These are phyloP conservation scores for Corapipo altera DNA, from an alignment of 2,113 vertebrate species.

Conservation along the genomic window DNA sequence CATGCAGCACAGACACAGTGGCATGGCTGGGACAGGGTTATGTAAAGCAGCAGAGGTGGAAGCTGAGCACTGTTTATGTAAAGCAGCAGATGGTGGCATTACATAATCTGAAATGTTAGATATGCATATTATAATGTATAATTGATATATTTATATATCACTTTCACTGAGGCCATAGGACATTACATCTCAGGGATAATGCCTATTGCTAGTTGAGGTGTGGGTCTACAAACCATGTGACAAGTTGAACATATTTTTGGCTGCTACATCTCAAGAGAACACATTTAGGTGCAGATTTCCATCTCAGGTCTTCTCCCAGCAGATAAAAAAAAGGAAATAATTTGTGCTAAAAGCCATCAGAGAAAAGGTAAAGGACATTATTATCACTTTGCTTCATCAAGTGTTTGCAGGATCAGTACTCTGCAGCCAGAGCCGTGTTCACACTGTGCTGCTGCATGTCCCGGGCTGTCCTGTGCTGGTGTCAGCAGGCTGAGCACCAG, in stretches of 20 bases:
- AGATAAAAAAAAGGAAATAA: neutral
- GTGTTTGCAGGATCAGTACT: neutral
- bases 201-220: neutral
- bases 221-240: neutral
- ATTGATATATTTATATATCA: neutral
- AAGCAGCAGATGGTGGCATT: conserved; percentile 55
- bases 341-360: neutral
- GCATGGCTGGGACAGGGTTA: neutral
- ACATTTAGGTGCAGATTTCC: neutral
- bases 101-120: neutral
- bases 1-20: fast-evolving
- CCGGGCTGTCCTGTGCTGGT: fast-evolving
- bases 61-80: neutral
- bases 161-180: neutral
- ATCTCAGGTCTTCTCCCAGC: neutral
- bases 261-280: neutral
- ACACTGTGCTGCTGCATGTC: fast-evolving
- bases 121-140: neutral
- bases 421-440: neutral
- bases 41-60: neutral
- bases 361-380: neutral
- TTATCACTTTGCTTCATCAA: neutral
- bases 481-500: neutral
- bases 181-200: neutral
- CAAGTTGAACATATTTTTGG: neutral